Base-by-base conservation (phyloP, 2,797 vertebrate species). In the Morus bassanus region DNA sequence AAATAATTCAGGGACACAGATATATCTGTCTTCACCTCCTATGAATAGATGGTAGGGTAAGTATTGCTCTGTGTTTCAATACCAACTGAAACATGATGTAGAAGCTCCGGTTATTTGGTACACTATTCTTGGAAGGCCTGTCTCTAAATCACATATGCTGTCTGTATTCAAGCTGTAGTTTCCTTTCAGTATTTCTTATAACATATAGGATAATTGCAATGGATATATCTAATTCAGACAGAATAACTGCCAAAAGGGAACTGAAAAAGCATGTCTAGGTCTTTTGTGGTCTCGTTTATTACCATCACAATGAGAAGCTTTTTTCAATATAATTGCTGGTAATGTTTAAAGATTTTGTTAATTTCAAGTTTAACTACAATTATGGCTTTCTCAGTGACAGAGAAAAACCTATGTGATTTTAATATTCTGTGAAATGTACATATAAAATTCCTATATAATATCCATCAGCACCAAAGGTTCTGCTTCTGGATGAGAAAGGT, bases 71-170 rank as follows among this genome's bases (percentile, higher is more conserved):
- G 13, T 56, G 13, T 85, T 89, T 77, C 53, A 46, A 25, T 27
- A 46, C 1, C 0, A 61, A 2, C 1, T 67, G 43, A 84, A 70
- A 21, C 6, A 14, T 13, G 5, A 15, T 31, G 13, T 39, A 65
- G 72, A 65, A 59, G 19, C 27, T 63, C 35, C 5, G 21, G 13
- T 50, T 48, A 60, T 68, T 51, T 63, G 25, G 12, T 56, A 41
- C 9, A 61, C 18, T 31, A 7, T 43, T 61, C 28, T 70, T 76
- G 56, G 41, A 51, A 83, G 7, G 5, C 3, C 3, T 39, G 6
- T 61, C 35, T 82, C 54, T 83, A 53, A 79, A 67, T 68, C 46
- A 61, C 31, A 7, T n/a, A 7, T 15, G 3, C 23, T 43, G 14
- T 61, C 27, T 65, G 5, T 48, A 59, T 77, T 88, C 56, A 83